Base-by-base conservation (phyloP, 2,797 vertebrate genomes). In the Acanthurus tractus region DNA sequence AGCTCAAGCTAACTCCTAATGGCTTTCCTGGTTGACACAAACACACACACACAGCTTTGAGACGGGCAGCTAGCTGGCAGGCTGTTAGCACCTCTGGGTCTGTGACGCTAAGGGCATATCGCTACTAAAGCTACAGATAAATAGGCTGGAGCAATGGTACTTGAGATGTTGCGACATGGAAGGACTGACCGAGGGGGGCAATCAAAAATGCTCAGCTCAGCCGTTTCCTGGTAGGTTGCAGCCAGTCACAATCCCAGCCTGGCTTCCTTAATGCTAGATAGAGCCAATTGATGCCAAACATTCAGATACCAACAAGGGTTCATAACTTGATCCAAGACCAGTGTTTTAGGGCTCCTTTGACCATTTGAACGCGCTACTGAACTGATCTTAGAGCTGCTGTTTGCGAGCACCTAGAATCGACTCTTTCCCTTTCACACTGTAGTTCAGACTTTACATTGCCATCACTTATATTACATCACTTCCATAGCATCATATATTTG, bases 381-480 rank as follows among this genome's bases (percentile, higher is more conserved):
- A 86, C 88, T 89, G 87, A 91, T 84, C 89, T 92, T 85, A 84
- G 81, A 89, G 70, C 85, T 78, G 80, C 79, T 55, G 73, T 73
- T 73, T 46, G 63, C 66, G 81, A 88, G 88, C 88, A 90, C 88
- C 84, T 65, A 65, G 72, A 88, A 76, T 80, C 64, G 68, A 86
- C 84, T 81, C 85, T 79, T 86, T 78, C 81, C 71, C 72, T 80
- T 90, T 84, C 72, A 83, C 79, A 85, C 80, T 88, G 83, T 86
- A 86, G 86, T 91, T 88, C 88, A 93, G 86, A 94, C 86, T 86
- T 91, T 89, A 92, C 85, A 88, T 90, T 73, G 83, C 88, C 88
- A 88, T 91, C 83, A 91, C 78, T 93, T 94, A 92, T 93, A 93
- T 92, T 92, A 94, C 92, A 93, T 91, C 84, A 92, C 87, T 88